Percentiles rank a stretch among this genome's conserved stretches.
phyloP scores from a whole-genome alignment of 1,140 invertebrate genomes.

The Cherax destructor region DNA sequence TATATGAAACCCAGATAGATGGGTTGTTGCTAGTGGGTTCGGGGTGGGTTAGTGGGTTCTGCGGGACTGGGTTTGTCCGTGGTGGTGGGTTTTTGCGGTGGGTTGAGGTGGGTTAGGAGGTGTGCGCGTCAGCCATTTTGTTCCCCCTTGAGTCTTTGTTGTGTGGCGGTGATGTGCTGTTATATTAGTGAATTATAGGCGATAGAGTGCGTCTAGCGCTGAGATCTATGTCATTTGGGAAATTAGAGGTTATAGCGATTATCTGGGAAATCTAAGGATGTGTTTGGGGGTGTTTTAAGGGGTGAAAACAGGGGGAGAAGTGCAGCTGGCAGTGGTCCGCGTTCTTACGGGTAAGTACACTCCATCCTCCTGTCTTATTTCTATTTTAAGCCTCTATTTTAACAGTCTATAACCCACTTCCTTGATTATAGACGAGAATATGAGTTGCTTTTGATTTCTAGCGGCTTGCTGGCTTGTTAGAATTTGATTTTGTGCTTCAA shows the following conservation, averaged over 20 bases:
- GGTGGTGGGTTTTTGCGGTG: conserved; percentile 14
- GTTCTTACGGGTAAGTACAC: conserved; percentile 52
- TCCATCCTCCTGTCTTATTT: conserved; percentile 25
- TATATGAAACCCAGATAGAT: background rate
- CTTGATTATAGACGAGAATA: conserved; percentile 54
- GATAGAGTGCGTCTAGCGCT: conserved; percentile 55
- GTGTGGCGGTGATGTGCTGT: conserved; percentile 66
- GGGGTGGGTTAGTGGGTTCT: conserved; percentile 16
- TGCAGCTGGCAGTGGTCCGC: conserved; percentile 48
- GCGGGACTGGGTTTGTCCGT: conserved; percentile 37
- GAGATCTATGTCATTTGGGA: conserved; percentile 35
- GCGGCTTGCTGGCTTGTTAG: background rate
- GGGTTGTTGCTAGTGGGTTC: background rate
- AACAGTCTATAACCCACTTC: conserved; percentile 6
- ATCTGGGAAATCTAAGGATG: conserved; percentile 36
- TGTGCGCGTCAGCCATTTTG: conserved; percentile 66
- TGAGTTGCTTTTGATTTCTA: conserved; percentile 25
- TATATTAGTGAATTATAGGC: conserved; percentile 64
- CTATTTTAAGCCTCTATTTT: conserved; percentile 28
- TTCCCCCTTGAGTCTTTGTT: conserved; percentile 62
- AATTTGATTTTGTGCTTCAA: conserved; percentile 45
- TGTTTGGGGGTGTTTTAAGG: conserved; percentile 49
- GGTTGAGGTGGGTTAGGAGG: background rate
- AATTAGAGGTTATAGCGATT: conserved; percentile 62
- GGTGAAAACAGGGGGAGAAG: conserved; percentile 58